Conservation (phyloP, 2,888 invertebrate genomes). For the Chirona hameri region DNA sequence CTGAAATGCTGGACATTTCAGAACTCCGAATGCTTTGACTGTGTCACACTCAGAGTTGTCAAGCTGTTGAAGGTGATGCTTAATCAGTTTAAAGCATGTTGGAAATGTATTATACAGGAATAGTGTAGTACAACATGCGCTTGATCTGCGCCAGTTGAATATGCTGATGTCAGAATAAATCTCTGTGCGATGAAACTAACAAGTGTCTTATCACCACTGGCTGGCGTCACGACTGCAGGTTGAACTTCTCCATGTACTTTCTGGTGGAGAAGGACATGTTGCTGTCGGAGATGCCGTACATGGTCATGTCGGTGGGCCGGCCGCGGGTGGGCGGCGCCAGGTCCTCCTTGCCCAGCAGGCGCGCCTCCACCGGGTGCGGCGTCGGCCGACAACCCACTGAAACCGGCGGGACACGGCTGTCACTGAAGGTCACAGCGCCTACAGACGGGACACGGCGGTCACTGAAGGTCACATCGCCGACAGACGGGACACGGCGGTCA, state of each 20-base stretch:
- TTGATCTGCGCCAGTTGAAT: neutral
- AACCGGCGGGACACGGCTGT: neutral
- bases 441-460: too few species aligned
- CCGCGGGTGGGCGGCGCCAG: neutral
- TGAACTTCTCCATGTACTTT: slow-evolving; percentile 24
- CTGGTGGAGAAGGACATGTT: slow-evolving; percentile 24
- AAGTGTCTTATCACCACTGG: neutral
- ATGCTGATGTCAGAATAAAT: neutral
- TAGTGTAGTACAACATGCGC: neutral
- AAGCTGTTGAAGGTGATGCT: neutral
- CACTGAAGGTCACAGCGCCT: too few species aligned
- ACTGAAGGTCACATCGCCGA: too few species aligned
- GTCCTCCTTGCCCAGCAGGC: slow-evolving; percentile 10
- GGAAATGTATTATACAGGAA: neutral
- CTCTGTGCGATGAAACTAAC: neutral
- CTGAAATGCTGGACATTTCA: too few species aligned
- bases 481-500: too few species aligned
- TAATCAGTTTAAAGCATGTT: neutral
- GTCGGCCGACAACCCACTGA: neutral
- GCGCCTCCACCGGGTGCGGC: neutral
- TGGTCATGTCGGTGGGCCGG: slow-evolving; percentile 2
- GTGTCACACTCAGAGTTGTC: neutral
- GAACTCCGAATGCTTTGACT: too few species aligned
- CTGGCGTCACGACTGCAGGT: neutral
- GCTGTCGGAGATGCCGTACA: slow-evolving; percentile 12